Evolutionary conservation across 2,888 invertebrate species (phyloP), one percentile per base, ranked within the genome.

Genomic region (Eristalis tenax): DNA sequence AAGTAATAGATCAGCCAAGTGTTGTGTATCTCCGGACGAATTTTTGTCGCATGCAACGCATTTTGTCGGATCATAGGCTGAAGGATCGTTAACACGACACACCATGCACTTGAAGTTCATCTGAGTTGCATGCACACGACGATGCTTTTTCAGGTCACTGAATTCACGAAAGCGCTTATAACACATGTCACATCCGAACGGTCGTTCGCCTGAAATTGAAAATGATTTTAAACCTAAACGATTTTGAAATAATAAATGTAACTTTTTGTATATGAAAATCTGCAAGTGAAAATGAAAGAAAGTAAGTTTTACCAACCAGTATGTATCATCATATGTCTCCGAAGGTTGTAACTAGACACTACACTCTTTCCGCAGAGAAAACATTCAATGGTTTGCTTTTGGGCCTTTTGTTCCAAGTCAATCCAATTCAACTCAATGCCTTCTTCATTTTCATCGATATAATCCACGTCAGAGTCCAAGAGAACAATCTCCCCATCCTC

Each of bases 291-390:
- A 32, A 18, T 56, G 22, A 13, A n/a, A 26, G 13, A 13, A 13
- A 65, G 50, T 4, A 23, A 18, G 15, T 23, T 50, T 15, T 32
- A 80, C 89, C 88, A 56, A 93, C 92, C 92, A 85, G 92, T 92
- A 79, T 93, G 93, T 83, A 93, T 93, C 93, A 93, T 93, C 93
- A 92, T 93, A 87, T 93, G 93, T 1, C 93, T 90, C 4, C 92
- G 90, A 56, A 93, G 89, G 89, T 93, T 93, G 80, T 93, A 93
- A 74, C 91, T 93, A 32, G 92, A 92, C 71, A 92, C 92, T 38
- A 93, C 92, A 76, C 91, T 92, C 73, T 92, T 92, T 35, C 92
- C 91, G 70, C 93, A 93, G n/a, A 92, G 90, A 87, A 91, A 91
- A 88, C 93, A 93, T 82, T 92, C 92, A 76, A 91, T 92, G 40